Base-by-base conservation (phyloP, 2,113 vertebrate species). In the Craseonycteris thonglongyai region DNA sequence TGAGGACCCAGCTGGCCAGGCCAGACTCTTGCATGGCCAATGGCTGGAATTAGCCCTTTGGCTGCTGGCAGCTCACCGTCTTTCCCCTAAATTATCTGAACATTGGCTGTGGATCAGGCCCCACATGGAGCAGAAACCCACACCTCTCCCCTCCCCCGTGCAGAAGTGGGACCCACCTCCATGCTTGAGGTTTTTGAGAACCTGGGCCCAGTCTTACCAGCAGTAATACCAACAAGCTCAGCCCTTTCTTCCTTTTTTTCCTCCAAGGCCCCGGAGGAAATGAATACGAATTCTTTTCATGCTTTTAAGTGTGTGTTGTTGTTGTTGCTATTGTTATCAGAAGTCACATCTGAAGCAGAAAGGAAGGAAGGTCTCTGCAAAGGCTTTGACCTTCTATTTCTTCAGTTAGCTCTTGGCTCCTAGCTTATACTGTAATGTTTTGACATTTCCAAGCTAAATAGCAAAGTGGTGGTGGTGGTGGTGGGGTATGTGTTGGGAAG, bases 251-350 rank as follows among this genome's bases (percentile, higher is more conserved):
- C 30, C 40, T 42, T 28, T 15, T 40, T 87, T 45, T n/a, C 51
- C 68, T 35, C 49, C 24, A 54, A 74, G 71, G 81, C 26, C 26
- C 49, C 88, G 63, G 75, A 96, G 88, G 94, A 95, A 97, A 93
- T 76, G 58, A 89, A 83, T 65, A 96, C 72, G 93, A 96, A 97
- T 96, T 90, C 89, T 95, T 95, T 49, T 72, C 58, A 86, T 81
- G 74, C 47, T 91, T 95, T 82, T 75, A 61, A 76, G 58, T 87
- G 49, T 89, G 82, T 91, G 68, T 68, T 61, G 75, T 80, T 88
- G 86, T 80, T 93, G 45, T 66, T 93, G 83, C 61, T 59, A 22
- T 75, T 92, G 93, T 87, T 95, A 96, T 96, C 95, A 35, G 86
- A 88, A 96, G 95, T 93, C 65, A 45, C 54, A 96, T 96, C 88